Evolutionary conservation across 30 jellyfish, hydroid and myxozoan species (phyloP).

Genomic region (Turritopsis rubra): DNA sequence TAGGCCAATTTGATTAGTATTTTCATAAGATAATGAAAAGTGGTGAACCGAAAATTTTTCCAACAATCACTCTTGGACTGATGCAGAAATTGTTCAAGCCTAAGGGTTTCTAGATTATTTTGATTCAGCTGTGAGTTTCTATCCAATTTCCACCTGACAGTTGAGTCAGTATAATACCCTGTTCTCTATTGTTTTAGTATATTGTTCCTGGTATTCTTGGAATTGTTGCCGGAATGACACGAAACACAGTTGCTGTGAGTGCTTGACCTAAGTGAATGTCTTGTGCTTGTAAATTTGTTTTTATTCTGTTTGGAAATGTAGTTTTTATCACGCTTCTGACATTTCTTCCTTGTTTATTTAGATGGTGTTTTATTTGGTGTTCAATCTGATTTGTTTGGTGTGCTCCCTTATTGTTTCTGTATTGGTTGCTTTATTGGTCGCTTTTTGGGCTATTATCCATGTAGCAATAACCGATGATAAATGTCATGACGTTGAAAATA

Average conservation of each 20-base stretch:
- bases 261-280: no score
- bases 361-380: conserved; percentile 25
- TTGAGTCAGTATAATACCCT: not conserved
- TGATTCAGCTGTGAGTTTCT: no score
- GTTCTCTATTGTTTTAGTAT: not conserved
- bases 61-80: no score
- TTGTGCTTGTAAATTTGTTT: no score
- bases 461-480: not conserved
- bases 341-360: not conserved
- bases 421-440: not conserved
- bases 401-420: conserved; percentile 9
- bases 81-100: no score
- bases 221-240: conserved; percentile 14
- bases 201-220: conserved; percentile 32
- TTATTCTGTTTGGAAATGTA: no score
- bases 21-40: no score
- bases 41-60: no score
- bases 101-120: no score
- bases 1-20: no score
- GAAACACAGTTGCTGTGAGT: conserved; percentile 25
- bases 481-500: not conserved
- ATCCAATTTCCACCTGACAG: not conserved
- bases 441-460: conserved; percentile 8
- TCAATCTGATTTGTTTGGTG: conserved; percentile 26
- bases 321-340: no score